A percentile compares a stretch with the other conserved stretches of the same genome.
Conservation (phyloP, 2,797 vertebrate genomes). For the Carapus acus region DNA sequence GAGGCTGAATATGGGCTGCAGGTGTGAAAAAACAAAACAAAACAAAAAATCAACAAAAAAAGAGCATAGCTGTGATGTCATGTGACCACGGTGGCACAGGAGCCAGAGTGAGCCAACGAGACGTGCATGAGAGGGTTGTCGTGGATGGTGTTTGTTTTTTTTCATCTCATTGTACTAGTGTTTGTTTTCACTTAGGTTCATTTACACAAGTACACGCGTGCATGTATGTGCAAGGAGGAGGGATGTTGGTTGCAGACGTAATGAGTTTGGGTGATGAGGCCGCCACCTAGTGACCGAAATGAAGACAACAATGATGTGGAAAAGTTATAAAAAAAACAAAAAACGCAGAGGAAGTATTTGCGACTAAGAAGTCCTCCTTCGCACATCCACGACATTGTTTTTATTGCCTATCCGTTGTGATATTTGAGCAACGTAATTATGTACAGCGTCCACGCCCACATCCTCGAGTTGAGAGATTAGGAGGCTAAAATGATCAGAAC, state of each 20-base stretch:
- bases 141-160: constrained; percentile 55
- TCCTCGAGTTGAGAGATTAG: constrained; percentile 45
- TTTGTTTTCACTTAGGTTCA: constrained; percentile 66
- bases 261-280: constrained; percentile 45
- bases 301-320: constrained; percentile 30
- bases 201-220: no score
- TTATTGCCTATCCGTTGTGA: constrained; percentile 60
- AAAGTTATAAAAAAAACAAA: constrained; percentile 4
- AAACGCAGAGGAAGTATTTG: no score
- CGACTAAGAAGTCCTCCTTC: constrained; percentile 46
- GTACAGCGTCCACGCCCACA: constrained; percentile 52
- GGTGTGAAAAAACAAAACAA: constrained; percentile 37
- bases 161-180: constrained; percentile 68
- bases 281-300: constrained; percentile 63
- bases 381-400: constrained; percentile 55
- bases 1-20: constrained; percentile 34
- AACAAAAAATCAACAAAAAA: no score
- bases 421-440: constrained; percentile 47
- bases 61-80: constrained; percentile 51
- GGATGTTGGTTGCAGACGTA: constrained; percentile 36
- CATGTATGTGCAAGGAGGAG: constrained; percentile 62
- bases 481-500: constrained; percentile 53
- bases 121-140: constrained; percentile 70
- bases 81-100: constrained; percentile 63
- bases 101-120: constrained; percentile 57